Base-by-base conservation (phyloP, 2,113 vertebrate species). In the Synchiropus splendidus region DNA sequence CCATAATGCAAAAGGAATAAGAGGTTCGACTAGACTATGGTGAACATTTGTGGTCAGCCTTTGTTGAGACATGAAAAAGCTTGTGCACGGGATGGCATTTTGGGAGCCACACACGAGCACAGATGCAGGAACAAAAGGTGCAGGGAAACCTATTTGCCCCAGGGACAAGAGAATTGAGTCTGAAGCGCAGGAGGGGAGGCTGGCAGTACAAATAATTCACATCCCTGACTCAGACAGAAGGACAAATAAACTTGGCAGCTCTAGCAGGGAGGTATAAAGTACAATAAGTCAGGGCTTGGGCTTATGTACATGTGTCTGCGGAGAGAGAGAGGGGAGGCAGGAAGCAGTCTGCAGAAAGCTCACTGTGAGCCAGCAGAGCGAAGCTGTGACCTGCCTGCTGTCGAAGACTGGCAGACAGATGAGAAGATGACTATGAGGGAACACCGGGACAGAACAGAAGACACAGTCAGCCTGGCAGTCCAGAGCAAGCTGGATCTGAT, bases 331-430 rank as follows among this genome's bases (percentile, higher is more conserved):
- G 48, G 52, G 52, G 61, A 54, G 32, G 45, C 8, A 18, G 17
- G 31, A 36, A 13, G 17, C 10, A 39, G 17, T 44, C 41, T 18
- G 48, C 48, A 58, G 45, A 45, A 18, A 54, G 62, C 58, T 58
- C 36, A 48, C 39, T 50, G 39, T 17, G 40, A 66, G 47, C 49
- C 52, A 44, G 54, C 63, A 55, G 45, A 60, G 58, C 37, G 11
- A 67, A 67, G 54, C 53, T 41, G 48, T 45, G 58, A 82, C 79
- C 67, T 85, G 82, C 79, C 82, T 85, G 75, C 71, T 76, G 56
- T 58, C 18, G 66, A 74, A 54, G 83, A 73, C 56, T 31, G 82
- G 79, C 62, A 72, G 51, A 74, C 76, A 72, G 65, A 66, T 42
- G 66, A 82, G 56, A 9, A 76, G 74, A 58, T 42, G 63, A 77